A percentile compares a stretch with the other conserved stretches of the same genome.
Evolutionary conservation across 2,888 invertebrate species (phyloP).

Genomic region (Zelleria hepariella): DNA sequence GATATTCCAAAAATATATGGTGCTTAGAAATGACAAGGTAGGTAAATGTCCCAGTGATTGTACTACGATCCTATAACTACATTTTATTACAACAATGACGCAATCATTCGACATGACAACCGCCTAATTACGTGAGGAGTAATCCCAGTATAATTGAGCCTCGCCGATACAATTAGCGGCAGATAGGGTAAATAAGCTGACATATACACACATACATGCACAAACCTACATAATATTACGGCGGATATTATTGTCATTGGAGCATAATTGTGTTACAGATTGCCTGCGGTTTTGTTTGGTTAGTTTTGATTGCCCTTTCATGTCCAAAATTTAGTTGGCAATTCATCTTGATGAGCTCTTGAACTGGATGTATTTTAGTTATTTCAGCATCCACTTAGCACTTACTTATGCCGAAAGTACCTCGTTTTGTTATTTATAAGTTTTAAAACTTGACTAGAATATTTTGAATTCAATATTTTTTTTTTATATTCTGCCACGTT

Average conservation of each 20-base stretch:
- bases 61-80: neutral
- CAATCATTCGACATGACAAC: slow-evolving; percentile 9
- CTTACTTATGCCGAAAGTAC: too few species aligned
- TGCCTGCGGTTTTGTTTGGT: neutral
- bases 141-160: slow-evolving; percentile 50
- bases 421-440: too few species aligned
- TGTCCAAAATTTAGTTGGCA: too few species aligned
- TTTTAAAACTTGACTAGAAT: too few species aligned
- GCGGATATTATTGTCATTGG: neutral
- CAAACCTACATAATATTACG: neutral
- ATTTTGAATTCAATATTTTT: too few species aligned
- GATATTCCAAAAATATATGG: too few species aligned
- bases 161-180: neutral
- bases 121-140: slow-evolving; percentile 41
- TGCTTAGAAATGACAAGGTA: too few species aligned
- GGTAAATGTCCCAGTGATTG: neutral
- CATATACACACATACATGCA: neutral
- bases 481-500: too few species aligned
- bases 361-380: too few species aligned
- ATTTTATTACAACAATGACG: neutral
- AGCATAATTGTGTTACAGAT: neutral
- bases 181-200: neutral
- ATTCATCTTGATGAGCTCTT: too few species aligned
- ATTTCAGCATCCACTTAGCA: too few species aligned
- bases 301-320: neutral